phyloP scores from a whole-genome alignment of 37 sponge, comb jelly and placozoan species.

The Ephydatia muelleri region DNA sequence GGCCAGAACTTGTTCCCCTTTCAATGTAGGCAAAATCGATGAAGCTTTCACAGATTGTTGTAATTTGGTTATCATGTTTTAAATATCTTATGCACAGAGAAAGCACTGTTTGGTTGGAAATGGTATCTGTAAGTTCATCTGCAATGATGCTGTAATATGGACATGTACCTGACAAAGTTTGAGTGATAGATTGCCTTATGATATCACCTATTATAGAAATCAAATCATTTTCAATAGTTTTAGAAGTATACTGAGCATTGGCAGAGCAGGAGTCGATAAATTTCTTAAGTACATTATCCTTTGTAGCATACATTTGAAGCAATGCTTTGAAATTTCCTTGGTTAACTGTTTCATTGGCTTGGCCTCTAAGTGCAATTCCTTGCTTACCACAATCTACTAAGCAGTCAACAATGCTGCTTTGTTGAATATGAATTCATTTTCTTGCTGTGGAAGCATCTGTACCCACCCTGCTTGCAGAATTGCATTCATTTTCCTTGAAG shows the following conservation, averaged over 20 bases:
- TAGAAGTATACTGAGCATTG: not conserved
- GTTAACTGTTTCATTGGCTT: constrained; percentile 1
- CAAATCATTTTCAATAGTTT: not conserved
- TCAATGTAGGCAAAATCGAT: too few species aligned
- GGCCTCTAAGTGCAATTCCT: not conserved
- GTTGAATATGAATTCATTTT: not conserved
- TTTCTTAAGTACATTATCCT: constrained; percentile 1
- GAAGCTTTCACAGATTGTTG: not conserved
- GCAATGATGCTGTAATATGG: not conserved
- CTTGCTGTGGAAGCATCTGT: too few species aligned
- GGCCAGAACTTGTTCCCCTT: constrained; percentile 1
- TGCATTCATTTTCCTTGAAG: constrained; percentile 1
- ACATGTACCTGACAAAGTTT: not conserved
- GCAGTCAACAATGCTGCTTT: not conserved
- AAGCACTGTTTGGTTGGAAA: not conserved
- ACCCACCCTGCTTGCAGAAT: constrained; percentile 1
- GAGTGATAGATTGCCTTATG: too few species aligned
- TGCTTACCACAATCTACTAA: not conserved
- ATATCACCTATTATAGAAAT: not conserved
- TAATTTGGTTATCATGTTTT: not conserved
- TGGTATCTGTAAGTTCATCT: constrained; percentile 1
- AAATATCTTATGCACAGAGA: not conserved
- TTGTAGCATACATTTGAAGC: not conserved
- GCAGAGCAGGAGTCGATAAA: not conserved
- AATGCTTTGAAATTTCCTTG: not conserved